Base-by-base conservation (phyloP, 2,797 vertebrate genomes). In the Allochrocebus solatus region DNA sequence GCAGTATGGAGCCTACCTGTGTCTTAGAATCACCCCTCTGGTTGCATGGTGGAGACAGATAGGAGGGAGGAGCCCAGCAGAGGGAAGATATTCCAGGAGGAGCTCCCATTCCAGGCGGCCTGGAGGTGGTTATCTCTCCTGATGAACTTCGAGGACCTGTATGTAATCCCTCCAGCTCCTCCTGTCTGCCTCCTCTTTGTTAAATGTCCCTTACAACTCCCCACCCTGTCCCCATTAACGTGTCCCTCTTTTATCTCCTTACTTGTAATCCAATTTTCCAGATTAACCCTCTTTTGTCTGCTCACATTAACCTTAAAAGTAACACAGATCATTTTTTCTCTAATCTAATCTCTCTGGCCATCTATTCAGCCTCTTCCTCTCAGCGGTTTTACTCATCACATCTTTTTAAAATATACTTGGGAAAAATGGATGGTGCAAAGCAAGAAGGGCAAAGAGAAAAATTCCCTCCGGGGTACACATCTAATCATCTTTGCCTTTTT, bases 301-400 rank as follows among this genome's bases (percentile, higher is more conserved):
- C 16, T 89, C 82, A 94, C 82, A 89, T 95, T 95, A 96, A 88
- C 83, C 87, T 96, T 81, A 55, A 96, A 96, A 43, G 67, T 93
- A 96, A 43, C 75, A 91, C 26, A 46, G 41, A 92, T 67, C 72
- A 2, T 87, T 61, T 48, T 89, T 94, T 70, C 61, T 96, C 70
- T 97, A 92, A 94, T 88, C 74, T 55, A 55, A 96, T 96, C 64
- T 94, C 50, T 50, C 59, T 61, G 70, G 83, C 4, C 30, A 79
- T 93, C 53, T 85, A 57, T 81, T 95, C 26, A 67, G 50, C 13
- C 70, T 94, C 46, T 41, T 88, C 26, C 50, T 95, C 36, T 43
- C 48, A 41, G n/a, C 26, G 61, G 72, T 48, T 81, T 13, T 11
- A 39, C 48, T 88, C 39, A 88, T 76, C 75, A 48, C 8, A 67